A percentile compares a stretch with the other conserved stretches of the same genome.
These are phyloP conservation scores for Paramormyrops hopkinsi DNA, from an alignment of 2,797 vertebrate genomes.

Conservation along the genomic window DNA sequence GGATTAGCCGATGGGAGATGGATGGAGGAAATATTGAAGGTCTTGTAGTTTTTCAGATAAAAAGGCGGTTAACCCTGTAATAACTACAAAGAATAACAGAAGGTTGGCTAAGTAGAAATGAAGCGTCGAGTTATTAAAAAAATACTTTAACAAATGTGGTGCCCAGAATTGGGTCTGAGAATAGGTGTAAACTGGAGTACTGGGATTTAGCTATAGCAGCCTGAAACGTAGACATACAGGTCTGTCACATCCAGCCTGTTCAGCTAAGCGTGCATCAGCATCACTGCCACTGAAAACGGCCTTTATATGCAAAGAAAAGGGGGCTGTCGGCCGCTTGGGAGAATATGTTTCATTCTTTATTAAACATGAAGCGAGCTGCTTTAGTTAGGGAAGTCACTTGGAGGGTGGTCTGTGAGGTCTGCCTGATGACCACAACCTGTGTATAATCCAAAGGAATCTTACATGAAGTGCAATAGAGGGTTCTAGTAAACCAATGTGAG, in stretches of 20 bases:
- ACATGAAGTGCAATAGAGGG: not conserved
- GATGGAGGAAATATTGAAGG: not conserved
- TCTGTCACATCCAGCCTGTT: not conserved
- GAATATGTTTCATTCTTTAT: not conserved
- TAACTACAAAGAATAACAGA: not conserved
- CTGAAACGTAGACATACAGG: not conserved
- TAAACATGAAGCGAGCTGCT: not conserved
- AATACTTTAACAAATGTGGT: not conserved
- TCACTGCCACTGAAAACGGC: not conserved
- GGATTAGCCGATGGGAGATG: not conserved
- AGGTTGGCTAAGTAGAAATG: not conserved
- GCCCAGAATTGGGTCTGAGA: not conserved
- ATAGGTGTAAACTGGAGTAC: not conserved
- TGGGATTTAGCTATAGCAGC: not conserved
- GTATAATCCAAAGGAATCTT: not conserved
- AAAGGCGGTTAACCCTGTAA: not conserved
- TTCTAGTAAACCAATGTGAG: not conserved
- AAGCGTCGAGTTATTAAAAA: not conserved
- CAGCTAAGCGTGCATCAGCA: not conserved
- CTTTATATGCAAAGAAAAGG: not conserved
- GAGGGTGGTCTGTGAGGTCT: not conserved
- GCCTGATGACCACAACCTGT: not conserved
- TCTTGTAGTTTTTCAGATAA: not conserved
- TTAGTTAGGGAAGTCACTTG: not conserved
- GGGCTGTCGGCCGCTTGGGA: not conserved